Percentiles rank a stretch among this genome's conserved stretches.
Evolutionary conservation across 2,113 vertebrate genomes (phyloP).

Genomic region (Tamias sibiricus): DNA sequence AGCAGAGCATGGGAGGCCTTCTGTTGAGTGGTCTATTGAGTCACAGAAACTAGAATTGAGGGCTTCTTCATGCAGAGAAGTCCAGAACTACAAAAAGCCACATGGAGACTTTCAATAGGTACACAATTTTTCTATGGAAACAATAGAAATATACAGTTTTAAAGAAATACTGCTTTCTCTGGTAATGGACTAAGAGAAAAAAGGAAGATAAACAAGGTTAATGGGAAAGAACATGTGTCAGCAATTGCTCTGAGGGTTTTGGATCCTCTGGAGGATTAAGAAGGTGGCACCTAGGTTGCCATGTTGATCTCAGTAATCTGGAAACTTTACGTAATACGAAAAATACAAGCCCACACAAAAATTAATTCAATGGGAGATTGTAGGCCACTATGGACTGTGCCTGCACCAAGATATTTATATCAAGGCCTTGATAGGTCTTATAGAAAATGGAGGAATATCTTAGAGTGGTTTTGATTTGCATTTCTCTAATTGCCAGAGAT

Average conservation of each 20-base stretch:
- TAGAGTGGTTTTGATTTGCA: no score
- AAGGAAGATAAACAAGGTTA: background rate
- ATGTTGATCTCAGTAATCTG: background rate
- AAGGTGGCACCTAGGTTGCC: background rate
- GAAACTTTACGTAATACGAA: background rate
- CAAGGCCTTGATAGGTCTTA: background rate
- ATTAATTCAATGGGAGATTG: background rate
- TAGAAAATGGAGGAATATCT: background rate
- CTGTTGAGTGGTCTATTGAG: background rate
- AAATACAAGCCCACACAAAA: background rate
- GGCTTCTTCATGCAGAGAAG: background rate
- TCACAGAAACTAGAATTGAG: background rate
- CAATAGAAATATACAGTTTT: background rate
- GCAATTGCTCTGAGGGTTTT: rapidly evolving
- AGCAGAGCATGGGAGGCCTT: background rate
- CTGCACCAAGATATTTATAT: background rate
- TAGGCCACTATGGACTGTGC: background rate
- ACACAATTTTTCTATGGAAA: background rate
- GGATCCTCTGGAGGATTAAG: background rate
- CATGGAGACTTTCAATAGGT: background rate
- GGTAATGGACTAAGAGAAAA: background rate
- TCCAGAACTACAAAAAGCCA: background rate
- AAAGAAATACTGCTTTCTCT: background rate
- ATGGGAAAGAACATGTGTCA: background rate
- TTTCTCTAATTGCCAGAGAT: no score